Percentiles rank a stretch among this genome's conserved stretches.
phyloP scores from a whole-genome alignment of 2,888 invertebrate species.

The Ormyrus labotus region DNA sequence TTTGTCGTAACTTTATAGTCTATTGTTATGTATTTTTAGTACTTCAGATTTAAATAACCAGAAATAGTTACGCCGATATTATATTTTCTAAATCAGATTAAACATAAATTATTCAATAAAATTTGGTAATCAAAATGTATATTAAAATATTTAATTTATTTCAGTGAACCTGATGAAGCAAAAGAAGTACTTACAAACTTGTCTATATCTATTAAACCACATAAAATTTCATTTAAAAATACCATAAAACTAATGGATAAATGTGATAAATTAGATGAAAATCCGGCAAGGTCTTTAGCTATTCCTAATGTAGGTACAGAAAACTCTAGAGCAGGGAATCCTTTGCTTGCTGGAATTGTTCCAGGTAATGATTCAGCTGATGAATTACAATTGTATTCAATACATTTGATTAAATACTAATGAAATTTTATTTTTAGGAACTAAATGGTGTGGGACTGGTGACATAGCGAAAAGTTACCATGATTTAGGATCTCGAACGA shows the following conservation, averaged over 20 bases:
- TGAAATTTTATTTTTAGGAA: conserved; percentile 79
- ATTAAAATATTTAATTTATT: conserved; percentile 59
- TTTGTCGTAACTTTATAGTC: too few relatives aligned
- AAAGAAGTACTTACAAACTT: conserved; percentile 81
- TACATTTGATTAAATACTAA: conserved; percentile 9
- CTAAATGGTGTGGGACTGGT: conserved; percentile 95
- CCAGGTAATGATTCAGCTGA: conserved; percentile 80
- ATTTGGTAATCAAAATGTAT: not conserved
- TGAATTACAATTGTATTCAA: conserved; percentile 2
- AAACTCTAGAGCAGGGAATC: conserved; percentile 78
- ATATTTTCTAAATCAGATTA: conserved; percentile 6
- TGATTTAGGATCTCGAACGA: conserved; percentile 86
- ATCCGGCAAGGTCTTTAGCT: conserved; percentile 50
- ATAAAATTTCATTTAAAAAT: conserved; percentile 83
- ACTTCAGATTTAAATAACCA: too few relatives aligned
- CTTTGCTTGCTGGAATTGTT: conserved; percentile 87
- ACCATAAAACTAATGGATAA: conserved; percentile 89
- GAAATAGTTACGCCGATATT: not conserved
- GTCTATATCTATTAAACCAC: conserved; percentile 80
- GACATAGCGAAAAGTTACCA: conserved; percentile 90
- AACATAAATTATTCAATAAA: not conserved
- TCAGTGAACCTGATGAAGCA: conserved; percentile 85
- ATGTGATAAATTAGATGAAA: conserved; percentile 82
- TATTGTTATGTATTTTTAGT: too few relatives aligned
- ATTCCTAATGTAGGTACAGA: conserved; percentile 44